These are phyloP conservation scores for Rhizomys pruinosus DNA, from an alignment of 2,113 vertebrate genomes.

Conservation along the genomic window DNA sequence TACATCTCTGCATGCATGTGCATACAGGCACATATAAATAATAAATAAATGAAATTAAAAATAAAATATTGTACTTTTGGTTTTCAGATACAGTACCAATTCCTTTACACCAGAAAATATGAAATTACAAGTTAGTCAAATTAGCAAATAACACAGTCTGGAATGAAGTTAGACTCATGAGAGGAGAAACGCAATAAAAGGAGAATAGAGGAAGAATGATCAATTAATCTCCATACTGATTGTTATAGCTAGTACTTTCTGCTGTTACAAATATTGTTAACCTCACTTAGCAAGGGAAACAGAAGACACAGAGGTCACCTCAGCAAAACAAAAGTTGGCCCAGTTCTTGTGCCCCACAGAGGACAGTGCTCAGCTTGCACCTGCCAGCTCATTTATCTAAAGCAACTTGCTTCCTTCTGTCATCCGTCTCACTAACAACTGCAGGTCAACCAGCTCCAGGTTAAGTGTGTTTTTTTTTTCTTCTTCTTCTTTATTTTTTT, in stretches of 20 bases:
- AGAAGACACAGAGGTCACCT: background rate
- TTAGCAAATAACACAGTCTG: background rate
- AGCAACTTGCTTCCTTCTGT: too few relatives aligned
- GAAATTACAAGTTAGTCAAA: background rate
- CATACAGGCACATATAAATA: too few relatives aligned
- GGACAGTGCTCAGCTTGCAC: too few relatives aligned
- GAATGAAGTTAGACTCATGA: slow-evolving; percentile 52
- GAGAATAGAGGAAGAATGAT: background rate
- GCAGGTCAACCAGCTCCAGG: too few relatives aligned
- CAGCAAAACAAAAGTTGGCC: background rate
- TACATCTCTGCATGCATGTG: too few relatives aligned
- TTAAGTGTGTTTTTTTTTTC: background rate
- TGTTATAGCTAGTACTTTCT: background rate
- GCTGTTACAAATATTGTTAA: slow-evolving; percentile 28
- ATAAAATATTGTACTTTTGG: too few relatives aligned
- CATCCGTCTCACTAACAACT: too few relatives aligned
- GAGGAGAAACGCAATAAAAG: background rate
- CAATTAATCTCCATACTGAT: background rate
- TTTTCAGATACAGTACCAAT: background rate
- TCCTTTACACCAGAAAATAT: background rate
- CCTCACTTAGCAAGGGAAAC: background rate
- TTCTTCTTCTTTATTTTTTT: too few relatives aligned
- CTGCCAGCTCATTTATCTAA: too few relatives aligned
- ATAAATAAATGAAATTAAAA: too few relatives aligned
- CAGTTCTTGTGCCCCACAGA: too few relatives aligned